Percentiles rank a stretch among this genome's conserved stretches.
phyloP scores from a whole-genome alignment of 2,113 vertebrate genomes.

The Odocoileus virginianus region DNA sequence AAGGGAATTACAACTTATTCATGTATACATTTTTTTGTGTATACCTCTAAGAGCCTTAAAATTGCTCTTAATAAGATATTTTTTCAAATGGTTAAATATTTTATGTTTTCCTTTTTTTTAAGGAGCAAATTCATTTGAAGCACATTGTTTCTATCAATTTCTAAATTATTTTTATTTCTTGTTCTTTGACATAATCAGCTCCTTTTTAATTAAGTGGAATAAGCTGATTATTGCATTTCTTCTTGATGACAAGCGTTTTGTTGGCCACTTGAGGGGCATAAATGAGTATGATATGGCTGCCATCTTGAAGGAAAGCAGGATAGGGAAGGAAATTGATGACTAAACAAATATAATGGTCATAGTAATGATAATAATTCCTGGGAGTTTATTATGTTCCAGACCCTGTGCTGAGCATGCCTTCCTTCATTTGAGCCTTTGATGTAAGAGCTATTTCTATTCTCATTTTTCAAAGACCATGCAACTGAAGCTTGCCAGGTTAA shows the following conservation, averaged over 20 bases:
- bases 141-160: background rate
- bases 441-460: background rate
- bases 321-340: background rate
- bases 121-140: background rate
- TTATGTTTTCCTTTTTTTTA: background rate
- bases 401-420: background rate
- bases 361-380: background rate
- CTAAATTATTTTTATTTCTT: background rate
- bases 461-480: background rate
- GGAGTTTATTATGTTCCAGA: background rate
- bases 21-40: background rate
- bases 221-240: background rate
- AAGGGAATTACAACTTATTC: background rate
- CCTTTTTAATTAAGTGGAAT: background rate
- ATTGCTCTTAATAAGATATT: background rate
- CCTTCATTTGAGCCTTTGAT: background rate
- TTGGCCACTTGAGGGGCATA: background rate
- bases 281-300: background rate
- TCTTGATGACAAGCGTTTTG: background rate
- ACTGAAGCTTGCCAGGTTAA: slow-evolving; percentile 6
- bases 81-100: background rate
- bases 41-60: background rate
- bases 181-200: background rate
- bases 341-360: background rate
- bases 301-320: background rate